Evolutionary conservation across 2,113 vertebrate species (phyloP).

Genomic region (Cryptotis parvus): DNA sequence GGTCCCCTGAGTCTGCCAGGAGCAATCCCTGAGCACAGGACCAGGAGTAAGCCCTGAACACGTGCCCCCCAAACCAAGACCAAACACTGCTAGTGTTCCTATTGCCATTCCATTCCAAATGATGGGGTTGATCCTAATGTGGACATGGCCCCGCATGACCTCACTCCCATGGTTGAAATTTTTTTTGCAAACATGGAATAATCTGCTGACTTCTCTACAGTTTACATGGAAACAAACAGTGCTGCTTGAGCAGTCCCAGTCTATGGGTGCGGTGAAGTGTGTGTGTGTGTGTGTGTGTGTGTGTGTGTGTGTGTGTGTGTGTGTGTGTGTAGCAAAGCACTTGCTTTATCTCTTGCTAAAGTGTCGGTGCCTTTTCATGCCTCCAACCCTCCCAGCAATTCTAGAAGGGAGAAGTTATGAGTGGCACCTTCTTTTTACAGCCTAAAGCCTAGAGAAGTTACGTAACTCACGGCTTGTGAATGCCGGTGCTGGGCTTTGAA

Average conservation of each 20-base stretch:
- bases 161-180: background rate
- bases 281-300: no score
- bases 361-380: background rate
- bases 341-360: background rate
- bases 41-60: no score
- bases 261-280: background rate
- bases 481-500: background rate
- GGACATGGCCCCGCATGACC: background rate
- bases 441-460: background rate
- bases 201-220: background rate
- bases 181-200: background rate
- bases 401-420: background rate
- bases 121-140: background rate
- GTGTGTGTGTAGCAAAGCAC: no score
- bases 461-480: background rate
- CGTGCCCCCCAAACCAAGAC: no score
- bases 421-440: background rate
- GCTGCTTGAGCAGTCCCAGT: background rate
- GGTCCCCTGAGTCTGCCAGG: no score
- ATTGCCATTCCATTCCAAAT: background rate
- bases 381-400: background rate
- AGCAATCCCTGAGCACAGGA: no score
- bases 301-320: no score
- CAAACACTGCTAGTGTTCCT: background rate
- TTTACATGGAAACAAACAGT: background rate